Base-by-base conservation (phyloP, 2,797 vertebrate genomes). In the Mormyrops attenuatus region DNA sequence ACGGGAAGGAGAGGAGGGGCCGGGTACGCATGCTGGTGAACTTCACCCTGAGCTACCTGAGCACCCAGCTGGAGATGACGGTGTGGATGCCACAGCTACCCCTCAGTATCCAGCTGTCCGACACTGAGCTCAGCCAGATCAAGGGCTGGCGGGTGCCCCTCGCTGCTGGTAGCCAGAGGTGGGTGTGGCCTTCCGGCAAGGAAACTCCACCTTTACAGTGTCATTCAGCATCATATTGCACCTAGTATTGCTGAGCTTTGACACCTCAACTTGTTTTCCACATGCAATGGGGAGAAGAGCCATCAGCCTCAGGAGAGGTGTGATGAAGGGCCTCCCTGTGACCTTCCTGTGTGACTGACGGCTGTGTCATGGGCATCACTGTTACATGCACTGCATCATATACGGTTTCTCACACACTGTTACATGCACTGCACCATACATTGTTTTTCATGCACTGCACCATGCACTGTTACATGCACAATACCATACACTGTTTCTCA, bases 21-120 rank as follows among this genome's bases (percentile, higher is more conserved):
- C 96, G 96, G 91, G 94, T 94, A 92, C 95, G 92, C 0, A 97
- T 95, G 0, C 91, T 94, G 41, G 97, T 99, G 90, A 98, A 97
- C 95, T 99, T 99, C 93, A 97, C 97, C 0, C 98, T 97, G 93
- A 97, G 97, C 91, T 96, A 98, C 92, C 96, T 99, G 92, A 97
- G 96, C 0, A 95, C 97, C 20, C 97, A 97, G 85, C 95, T 99
- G 92, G 95, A 95, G 89, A 91, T 99, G 91, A 97, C 96, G 0
- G 97, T 99, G 49, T 99, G 98, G 98, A 97, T 95, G 89, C 98
- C 98, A 8, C 96, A 96, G 80, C 95, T 99, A 84, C 98, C 98
- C 3, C 95, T 99, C 77, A 95, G 97, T 91, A 97, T 99, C 0
- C 97, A 98, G 34, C 95, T 99, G 77, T 97, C 97, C 0, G 97